These are phyloP conservation scores for Rhamnusium bicolor DNA, from an alignment of 2,888 invertebrate species.

Conservation along the genomic window DNA sequence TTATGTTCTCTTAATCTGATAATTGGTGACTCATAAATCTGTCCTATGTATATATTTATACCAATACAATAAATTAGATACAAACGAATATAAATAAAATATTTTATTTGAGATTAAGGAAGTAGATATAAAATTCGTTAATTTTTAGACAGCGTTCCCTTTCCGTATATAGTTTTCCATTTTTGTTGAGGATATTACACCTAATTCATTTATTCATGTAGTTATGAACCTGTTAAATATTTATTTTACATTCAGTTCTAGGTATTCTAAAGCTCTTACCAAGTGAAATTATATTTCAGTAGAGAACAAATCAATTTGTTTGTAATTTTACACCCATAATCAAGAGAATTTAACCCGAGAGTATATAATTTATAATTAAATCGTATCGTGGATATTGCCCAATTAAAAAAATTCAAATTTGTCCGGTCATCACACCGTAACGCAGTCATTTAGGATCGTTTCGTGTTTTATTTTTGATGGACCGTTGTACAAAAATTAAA, in stretches of 20 bases:
- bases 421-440: conserved; percentile 1
- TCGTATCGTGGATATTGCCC: background rate
- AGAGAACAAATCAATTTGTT: background rate
- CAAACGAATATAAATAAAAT: too few relatives aligned
- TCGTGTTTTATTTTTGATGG: background rate
- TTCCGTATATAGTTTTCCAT: too few relatives aligned
- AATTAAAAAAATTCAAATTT: background rate
- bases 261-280: background rate
- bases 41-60: too few relatives aligned
- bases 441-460: background rate
- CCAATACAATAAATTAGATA: too few relatives aligned
- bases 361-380: background rate
- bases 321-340: background rate
- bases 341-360: background rate
- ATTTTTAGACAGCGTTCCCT: too few relatives aligned
- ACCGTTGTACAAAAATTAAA: background rate
- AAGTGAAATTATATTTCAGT: background rate
- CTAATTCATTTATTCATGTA: too few relatives aligned
- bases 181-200: too few relatives aligned
- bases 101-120: too few relatives aligned
- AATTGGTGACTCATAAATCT: background rate
- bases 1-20: background rate
- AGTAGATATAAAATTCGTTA: too few relatives aligned
- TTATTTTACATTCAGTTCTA: too few relatives aligned
- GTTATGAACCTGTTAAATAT: too few relatives aligned